Evolutionary conservation across 2,888 invertebrate species (phyloP), one percentile per base, ranked within the genome.

Genomic region (Andrena praecox): DNA sequence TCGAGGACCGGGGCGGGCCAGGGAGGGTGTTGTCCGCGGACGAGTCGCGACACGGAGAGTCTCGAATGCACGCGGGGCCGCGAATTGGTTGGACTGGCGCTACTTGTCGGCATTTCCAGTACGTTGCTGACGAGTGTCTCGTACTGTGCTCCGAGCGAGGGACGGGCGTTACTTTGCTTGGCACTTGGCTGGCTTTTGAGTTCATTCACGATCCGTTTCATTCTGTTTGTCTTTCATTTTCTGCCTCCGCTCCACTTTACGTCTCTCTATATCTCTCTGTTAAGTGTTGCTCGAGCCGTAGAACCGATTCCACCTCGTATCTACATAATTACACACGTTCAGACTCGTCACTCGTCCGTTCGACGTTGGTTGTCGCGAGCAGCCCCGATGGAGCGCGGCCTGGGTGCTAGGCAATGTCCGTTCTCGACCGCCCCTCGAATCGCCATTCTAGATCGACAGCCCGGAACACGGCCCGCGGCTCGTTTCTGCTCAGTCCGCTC

Each of bases 1-100:
- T 69, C 29, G 35, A 35, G 69, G 78, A 48, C 63, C 62, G 42
- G 50, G 56, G 24, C 31, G 56, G 72, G 52, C 16, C 33, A 27
- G 63, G 63, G 66, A 71, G 77, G 20, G 20, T 67, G 54, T 67
- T 67, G 54, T 67, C 60, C 1, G 2, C 29, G 29, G 29, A 29
- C 29, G 29, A 29, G 77, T n/a, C 33, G 64, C 35, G 42, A 59
- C 69, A 60, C 20, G 54, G 29, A 35, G 31, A 48, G 27, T n/a
- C 27, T 27, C 12, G 8, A 2, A 48, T 29, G 27, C 20, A 52
- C n/a, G 60, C 29, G 31, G 20, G 70, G 56, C 20, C 54, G 75
- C 75, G 71, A 50, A 74, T 72, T 74, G 82, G 84, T 87, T 88
- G 83, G 88, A 88, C 79, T 82, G 88, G 88, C 88, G 88, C 88